Conservation (phyloP, 1,140 invertebrate genomes). For the Pristionchus pacificus region DNA sequence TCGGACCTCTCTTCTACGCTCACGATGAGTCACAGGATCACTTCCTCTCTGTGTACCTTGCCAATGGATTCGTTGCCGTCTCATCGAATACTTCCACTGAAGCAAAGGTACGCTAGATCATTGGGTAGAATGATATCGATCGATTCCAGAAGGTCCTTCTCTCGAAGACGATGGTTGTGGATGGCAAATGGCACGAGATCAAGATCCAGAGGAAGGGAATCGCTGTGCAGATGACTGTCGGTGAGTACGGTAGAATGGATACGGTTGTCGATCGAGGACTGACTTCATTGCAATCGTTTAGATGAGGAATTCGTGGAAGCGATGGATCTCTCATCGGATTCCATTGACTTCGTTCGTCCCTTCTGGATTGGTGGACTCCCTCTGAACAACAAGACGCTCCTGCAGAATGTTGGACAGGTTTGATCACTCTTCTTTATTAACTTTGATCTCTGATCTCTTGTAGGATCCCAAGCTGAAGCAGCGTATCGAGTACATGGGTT, state of each 20-base stretch:
- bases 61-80: conserved; percentile 81
- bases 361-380: conserved; percentile 47
- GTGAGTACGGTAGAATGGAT: conserved; percentile 44
- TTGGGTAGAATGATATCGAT: too few relatives aligned
- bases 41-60: too few relatives aligned
- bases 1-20: neutral
- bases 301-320: conserved; percentile 10
- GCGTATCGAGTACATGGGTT: conserved; percentile 67
- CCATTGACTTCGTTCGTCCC: conserved; percentile 35
- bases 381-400: conserved; percentile 61
- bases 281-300: conserved; percentile 65
- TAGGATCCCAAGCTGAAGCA: conserved; percentile 46
- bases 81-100: too few relatives aligned
- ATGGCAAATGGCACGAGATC: conserved; percentile 60
- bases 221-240: conserved; percentile 15
- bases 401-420: conserved; percentile 69
- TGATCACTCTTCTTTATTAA: too few relatives aligned
- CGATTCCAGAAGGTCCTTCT: too few relatives aligned
- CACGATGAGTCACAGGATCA: too few relatives aligned
- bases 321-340: conserved; percentile 21
- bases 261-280: conserved; percentile 70
- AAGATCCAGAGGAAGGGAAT: conserved; percentile 31
- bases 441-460: too few relatives aligned
- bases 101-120: too few relatives aligned
- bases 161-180: too few relatives aligned